Evolutionary conservation across 2,113 vertebrate genomes (phyloP).

Genomic region (Peromyscus maniculatus): DNA sequence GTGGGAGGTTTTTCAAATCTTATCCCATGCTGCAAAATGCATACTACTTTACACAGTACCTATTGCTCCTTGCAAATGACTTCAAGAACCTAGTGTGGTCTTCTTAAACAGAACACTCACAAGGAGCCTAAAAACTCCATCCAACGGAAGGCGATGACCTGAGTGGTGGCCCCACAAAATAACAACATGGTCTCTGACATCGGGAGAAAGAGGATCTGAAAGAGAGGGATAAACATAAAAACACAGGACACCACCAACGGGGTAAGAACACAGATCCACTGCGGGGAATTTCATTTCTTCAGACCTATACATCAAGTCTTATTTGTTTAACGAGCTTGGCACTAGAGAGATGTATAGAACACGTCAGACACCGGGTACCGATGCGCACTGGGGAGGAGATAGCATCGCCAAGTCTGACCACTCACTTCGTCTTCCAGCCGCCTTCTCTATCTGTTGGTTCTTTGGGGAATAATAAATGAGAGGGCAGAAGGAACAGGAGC

Average conservation of each 20-base stretch:
- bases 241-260: background rate
- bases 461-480: conserved; percentile 95
- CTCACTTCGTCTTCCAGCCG: conserved; percentile 93
- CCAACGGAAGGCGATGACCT: conserved; percentile 1
- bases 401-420: conserved; percentile 94
- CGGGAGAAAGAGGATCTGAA: background rate
- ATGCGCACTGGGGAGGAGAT: conserved; percentile 94
- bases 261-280: conserved; percentile 58
- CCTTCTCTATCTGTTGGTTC: conserved; percentile 93
- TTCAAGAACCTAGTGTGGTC: background rate
- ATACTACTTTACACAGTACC: background rate
- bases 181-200: background rate
- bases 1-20: fast-evolving
- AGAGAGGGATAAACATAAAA: background rate
- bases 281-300: conserved; percentile 92
- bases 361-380: conserved; percentile 95
- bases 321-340: conserved; percentile 97
- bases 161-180: conserved; percentile 6
- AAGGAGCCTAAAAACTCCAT: background rate
- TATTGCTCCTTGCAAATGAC: conserved; percentile 8
- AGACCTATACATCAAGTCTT: conserved; percentile 92
- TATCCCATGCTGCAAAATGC: background rate
- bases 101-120: conserved; percentile 32
- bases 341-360: conserved; percentile 96
- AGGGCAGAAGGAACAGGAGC: conserved; percentile 92